These are phyloP conservation scores for Poeciliopsis occidentalis DNA, from an alignment of 2,113 vertebrate genomes.

Conservation along the genomic window DNA sequence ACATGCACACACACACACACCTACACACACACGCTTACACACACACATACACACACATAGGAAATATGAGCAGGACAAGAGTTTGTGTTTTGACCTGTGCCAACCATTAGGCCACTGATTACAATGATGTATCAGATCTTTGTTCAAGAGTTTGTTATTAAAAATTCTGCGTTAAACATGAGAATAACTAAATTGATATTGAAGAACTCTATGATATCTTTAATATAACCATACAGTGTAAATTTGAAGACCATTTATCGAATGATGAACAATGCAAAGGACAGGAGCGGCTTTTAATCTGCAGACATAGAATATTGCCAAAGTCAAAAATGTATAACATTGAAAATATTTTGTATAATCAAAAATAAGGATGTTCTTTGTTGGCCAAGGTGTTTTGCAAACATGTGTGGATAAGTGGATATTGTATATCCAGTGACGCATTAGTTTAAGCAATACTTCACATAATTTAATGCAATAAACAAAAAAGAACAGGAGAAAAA, in stretches of 20 bases:
- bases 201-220: background rate
- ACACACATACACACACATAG: background rate
- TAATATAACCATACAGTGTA: background rate
- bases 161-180: background rate
- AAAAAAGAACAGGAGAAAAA: background rate
- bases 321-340: background rate
- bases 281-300: background rate
- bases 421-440: background rate
- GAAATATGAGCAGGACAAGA: conserved; percentile 3
- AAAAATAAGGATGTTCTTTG: background rate
- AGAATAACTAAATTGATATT: background rate
- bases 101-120: background rate
- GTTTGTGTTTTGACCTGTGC: background rate
- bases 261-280: background rate
- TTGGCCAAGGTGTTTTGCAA: background rate
- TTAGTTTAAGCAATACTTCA: background rate
- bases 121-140: background rate
- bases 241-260: no score
- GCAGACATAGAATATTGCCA: background rate
- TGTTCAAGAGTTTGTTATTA: background rate
- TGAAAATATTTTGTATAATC: background rate
- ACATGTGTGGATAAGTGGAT: background rate
- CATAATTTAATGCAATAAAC: background rate
- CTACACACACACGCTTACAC: background rate
- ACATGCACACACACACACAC: background rate